phyloP scores from a whole-genome alignment of 2,888 invertebrate genomes.

The Molanna angustata region DNA sequence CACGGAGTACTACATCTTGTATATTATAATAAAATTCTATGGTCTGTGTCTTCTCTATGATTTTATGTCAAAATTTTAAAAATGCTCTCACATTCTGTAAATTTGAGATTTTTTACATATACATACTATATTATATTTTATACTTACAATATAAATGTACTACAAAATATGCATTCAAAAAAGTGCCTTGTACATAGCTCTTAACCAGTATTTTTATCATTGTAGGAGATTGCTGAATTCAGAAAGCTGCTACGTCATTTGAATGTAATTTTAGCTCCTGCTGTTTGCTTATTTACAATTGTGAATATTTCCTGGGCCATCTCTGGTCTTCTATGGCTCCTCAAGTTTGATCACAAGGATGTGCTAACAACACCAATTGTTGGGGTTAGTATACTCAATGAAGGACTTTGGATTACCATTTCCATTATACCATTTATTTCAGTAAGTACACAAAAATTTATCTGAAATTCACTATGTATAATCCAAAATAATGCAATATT shows the following conservation, averaged over 20 bases:
- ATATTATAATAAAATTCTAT: too few species aligned
- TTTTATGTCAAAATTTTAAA: too few species aligned
- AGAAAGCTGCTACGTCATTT: slow-evolving; percentile 73
- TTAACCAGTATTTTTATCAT: slow-evolving; percentile 28
- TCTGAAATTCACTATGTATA: neutral
- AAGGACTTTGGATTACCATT: slow-evolving; percentile 63
- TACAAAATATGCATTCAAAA: too few species aligned
- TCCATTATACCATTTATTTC: slow-evolving; percentile 69
- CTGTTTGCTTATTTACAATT: slow-evolving; percentile 73
- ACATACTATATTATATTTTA: too few species aligned
- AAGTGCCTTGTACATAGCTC: too few species aligned
- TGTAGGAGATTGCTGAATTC: slow-evolving; percentile 76
- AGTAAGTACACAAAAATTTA: slow-evolving; percentile 44
- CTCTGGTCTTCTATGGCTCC: slow-evolving; percentile 67
- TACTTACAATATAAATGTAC: too few species aligned
- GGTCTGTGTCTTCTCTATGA: too few species aligned
- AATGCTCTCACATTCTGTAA: too few species aligned
- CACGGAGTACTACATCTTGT: too few species aligned
- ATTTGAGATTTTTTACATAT: too few species aligned
- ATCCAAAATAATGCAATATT: too few species aligned
- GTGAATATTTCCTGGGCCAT: slow-evolving; percentile 71
- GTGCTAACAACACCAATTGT: slow-evolving; percentile 56
- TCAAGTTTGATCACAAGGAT: slow-evolving; percentile 59
- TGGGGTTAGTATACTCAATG: slow-evolving; percentile 60
- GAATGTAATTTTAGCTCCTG: slow-evolving; percentile 72